These are phyloP conservation scores for Cheilosia variabilis DNA, from an alignment of 2,888 invertebrate genomes.

Conservation along the genomic window DNA sequence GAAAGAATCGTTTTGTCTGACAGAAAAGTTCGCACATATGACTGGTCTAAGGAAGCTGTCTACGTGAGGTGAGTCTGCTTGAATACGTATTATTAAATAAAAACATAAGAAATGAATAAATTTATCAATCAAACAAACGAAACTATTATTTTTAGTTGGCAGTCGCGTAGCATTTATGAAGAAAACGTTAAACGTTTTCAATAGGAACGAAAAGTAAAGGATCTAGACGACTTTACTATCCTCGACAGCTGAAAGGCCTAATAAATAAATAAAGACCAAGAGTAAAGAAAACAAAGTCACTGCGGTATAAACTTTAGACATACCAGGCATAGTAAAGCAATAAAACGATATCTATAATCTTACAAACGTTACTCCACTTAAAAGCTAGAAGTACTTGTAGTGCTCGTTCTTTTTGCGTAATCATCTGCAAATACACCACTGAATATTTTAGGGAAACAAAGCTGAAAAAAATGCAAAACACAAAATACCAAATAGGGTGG, in stretches of 20 bases:
- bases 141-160: no score
- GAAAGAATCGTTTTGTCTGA: slow-evolving; percentile 21
- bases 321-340: not conserved
- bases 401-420: slow-evolving; percentile 20
- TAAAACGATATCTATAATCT: not conserved
- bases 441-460: slow-evolving; percentile 19
- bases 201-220: no score
- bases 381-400: slow-evolving; percentile 1
- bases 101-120: no score
- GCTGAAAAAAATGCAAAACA: not conserved
- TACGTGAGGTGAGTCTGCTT: slow-evolving; percentile 53
- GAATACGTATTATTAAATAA: not conserved
- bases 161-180: no score
- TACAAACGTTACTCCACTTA: not conserved
- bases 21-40: slow-evolving; percentile 56
- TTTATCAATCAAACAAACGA: no score
- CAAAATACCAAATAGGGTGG: not conserved
- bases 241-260: no score
- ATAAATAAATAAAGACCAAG: no score
- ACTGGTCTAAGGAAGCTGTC: slow-evolving; percentile 72
- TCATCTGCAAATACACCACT: slow-evolving; percentile 17
- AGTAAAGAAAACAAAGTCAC: no score
- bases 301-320: not conserved
- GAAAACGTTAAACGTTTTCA: no score
- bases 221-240: no score